Evolutionary conservation across 2,797 vertebrate genomes (phyloP).

Genomic region (Falco biarmicus): DNA sequence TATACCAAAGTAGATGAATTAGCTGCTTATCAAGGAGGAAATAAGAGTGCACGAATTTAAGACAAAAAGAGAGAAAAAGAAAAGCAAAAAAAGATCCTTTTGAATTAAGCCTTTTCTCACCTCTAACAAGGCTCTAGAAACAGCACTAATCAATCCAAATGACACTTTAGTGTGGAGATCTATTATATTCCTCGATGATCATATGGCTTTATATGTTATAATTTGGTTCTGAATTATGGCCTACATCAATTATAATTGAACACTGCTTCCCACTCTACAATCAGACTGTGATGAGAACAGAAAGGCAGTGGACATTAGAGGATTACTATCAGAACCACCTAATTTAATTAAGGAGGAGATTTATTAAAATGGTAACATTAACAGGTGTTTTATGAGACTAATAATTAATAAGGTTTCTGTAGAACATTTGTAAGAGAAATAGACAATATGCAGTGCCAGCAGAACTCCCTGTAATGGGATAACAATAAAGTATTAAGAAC

Average conservation of each 20-base stretch:
- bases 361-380: slow-evolving; percentile 74
- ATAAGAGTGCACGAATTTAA: background rate
- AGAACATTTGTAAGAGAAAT: slow-evolving; percentile 72
- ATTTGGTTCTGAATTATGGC: slow-evolving; percentile 71
- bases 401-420: slow-evolving; percentile 74
- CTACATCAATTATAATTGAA: slow-evolving; percentile 68
- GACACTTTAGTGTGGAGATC: slow-evolving; percentile 61
- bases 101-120: slow-evolving; percentile 56
- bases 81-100: background rate
- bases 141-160: slow-evolving; percentile 69
- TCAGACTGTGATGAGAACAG: slow-evolving; percentile 59
- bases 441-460: slow-evolving; percentile 65
- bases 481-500: slow-evolving; percentile 68
- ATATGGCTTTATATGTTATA: slow-evolving; percentile 72
- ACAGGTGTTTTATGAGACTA: slow-evolving; percentile 72
- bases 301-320: slow-evolving; percentile 57
- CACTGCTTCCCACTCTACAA: slow-evolving; percentile 45
- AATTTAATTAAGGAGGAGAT: slow-evolving; percentile 71
- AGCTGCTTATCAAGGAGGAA: background rate
- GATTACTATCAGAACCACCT: slow-evolving; percentile 63
- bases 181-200: slow-evolving; percentile 70
- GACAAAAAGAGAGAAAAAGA: background rate
- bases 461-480: slow-evolving; percentile 62
- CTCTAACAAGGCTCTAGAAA: slow-evolving; percentile 66
- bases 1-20: background rate